Evolutionary conservation across 2,113 vertebrate species (phyloP), one percentile per base, ranked within the genome.

Genomic region (Neogobius melanostomus): DNA sequence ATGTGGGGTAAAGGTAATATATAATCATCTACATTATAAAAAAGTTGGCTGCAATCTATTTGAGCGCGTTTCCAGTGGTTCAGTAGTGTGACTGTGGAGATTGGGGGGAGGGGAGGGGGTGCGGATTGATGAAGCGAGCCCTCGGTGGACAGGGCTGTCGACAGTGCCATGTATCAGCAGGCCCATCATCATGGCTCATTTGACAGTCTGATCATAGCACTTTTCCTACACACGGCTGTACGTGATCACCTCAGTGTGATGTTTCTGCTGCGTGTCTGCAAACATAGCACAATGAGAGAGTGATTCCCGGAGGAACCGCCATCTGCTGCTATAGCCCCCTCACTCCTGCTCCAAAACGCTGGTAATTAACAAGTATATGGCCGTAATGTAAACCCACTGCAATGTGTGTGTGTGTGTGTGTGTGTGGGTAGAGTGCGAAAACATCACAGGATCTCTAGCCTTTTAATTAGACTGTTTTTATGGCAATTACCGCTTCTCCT

Each of bases 381-480:
- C 12, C 21, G 50, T 79, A 79, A 69, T 85, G 83, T 87, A 87
- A 89, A 87, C 77, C 56, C 12, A 75, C 48, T 79, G 69, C 66
- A 48, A 43, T 81, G 8, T 45, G 7, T 71, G 80, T 72, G 71
- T 84, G 79, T 84, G 69, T 21, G 21, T 21, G 21, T 21, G 80
- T 72, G 71, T 84, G 79, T 84, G 69, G 79, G 81, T 60, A 64
- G 74, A 0, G 66, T 72, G 65, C 21, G 79, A 80, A 61, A 84
- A 82, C 81, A 79, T 85, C 83, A 86, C 76, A 84, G 72, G 69
- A 79, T 62, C 75, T 79, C 75, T 77, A 82, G 74, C 57, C 48
- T 83, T 72, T 82, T 89, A 88, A 91, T 91, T 87, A 88, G 75
- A 73, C 81, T 69, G 44, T 85, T 85, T 90, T 89, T 86, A 86